These are phyloP conservation scores for Etheostoma nigrum DNA, from an alignment of 2,797 vertebrate genomes.

Conservation along the genomic window DNA sequence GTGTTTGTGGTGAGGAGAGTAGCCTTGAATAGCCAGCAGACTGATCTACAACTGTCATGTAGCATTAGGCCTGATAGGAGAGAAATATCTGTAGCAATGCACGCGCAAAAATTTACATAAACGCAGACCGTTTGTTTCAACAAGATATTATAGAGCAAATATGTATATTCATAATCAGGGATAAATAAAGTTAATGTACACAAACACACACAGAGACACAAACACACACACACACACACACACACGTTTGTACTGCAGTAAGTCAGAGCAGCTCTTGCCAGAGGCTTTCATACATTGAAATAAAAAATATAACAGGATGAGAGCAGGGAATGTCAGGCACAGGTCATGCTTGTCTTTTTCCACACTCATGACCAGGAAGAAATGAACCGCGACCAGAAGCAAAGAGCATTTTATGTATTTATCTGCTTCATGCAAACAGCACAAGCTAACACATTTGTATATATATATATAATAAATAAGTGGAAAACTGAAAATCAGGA, in stretches of 20 bases:
- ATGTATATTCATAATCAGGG: background rate
- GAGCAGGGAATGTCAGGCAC: constrained; percentile 41
- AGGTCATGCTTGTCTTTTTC: constrained; percentile 54
- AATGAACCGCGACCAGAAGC: background rate
- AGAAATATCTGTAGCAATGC: constrained; percentile 62
- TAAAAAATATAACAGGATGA: constrained; percentile 44
- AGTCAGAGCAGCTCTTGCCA: constrained; percentile 56
- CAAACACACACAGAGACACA: constrained; percentile 8
- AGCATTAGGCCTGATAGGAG: constrained; percentile 71
- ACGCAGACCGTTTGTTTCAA: constrained; percentile 2
- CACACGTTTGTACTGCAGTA: constrained; percentile 14
- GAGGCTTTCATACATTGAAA: constrained; percentile 57
- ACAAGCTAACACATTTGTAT: constrained; percentile 18
- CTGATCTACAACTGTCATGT: constrained; percentile 84
- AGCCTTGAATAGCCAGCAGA: constrained; percentile 75
- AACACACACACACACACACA: background rate
- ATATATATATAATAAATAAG: background rate
- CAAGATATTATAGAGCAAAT: constrained; percentile 9
- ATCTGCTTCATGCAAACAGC: constrained; percentile 15
- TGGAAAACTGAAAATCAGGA: constrained; percentile 1
- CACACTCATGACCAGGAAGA: constrained; percentile 13
- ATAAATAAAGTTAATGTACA: background rate
- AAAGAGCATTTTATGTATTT: constrained; percentile 34
- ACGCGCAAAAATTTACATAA: constrained; percentile 25
- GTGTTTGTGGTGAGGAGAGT: constrained; percentile 42